These are phyloP conservation scores for Acanthurus tractus DNA, from an alignment of 2,797 vertebrate genomes.

Conservation along the genomic window DNA sequence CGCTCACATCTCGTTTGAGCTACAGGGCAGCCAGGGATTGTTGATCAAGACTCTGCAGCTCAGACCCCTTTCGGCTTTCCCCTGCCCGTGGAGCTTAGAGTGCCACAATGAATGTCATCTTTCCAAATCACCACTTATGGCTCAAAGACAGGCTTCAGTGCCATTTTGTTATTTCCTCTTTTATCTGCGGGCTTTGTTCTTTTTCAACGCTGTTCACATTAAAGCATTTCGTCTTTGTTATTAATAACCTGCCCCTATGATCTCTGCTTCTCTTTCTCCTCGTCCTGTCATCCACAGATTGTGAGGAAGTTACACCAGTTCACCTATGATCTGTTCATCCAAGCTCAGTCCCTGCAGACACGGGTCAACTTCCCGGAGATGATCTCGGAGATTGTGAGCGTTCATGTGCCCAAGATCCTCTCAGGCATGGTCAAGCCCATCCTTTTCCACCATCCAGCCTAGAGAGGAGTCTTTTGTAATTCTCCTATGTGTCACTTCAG, in stretches of 20 bases:
- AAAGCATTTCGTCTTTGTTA: not conserved
- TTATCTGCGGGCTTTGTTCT: slow-evolving; percentile 27
- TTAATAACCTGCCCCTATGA: slow-evolving; percentile 4
- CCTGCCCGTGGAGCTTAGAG: slow-evolving; percentile 40
- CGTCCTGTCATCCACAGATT: slow-evolving; percentile 80
- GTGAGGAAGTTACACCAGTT: slow-evolving; percentile 96
- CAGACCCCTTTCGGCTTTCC: slow-evolving; percentile 39
- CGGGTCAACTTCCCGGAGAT: slow-evolving; percentile 94
- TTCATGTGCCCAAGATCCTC: slow-evolving; percentile 96
- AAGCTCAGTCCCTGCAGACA: slow-evolving; percentile 90
- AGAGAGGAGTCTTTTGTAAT: slow-evolving; percentile 5
- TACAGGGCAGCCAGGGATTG: slow-evolving; percentile 58
- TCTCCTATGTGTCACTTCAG: slow-evolving; percentile 5
- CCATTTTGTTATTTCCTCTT: slow-evolving; percentile 29
- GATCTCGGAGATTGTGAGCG: slow-evolving; percentile 97
- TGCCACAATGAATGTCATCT: slow-evolving; percentile 49
- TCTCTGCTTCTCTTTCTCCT: not conserved
- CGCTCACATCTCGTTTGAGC: slow-evolving; percentile 48
- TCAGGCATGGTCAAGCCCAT: slow-evolving; percentile 95
- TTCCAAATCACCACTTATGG: slow-evolving; percentile 44
- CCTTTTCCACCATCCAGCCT: slow-evolving; percentile 89
- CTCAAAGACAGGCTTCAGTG: slow-evolving; percentile 26
- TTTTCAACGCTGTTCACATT: not conserved
- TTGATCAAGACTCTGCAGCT: slow-evolving; percentile 52
- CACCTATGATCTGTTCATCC: slow-evolving; percentile 94